These are phyloP conservation scores for Propsilocerus akamusi DNA, from an alignment of 1,140 invertebrate genomes.

Conservation along the genomic window DNA sequence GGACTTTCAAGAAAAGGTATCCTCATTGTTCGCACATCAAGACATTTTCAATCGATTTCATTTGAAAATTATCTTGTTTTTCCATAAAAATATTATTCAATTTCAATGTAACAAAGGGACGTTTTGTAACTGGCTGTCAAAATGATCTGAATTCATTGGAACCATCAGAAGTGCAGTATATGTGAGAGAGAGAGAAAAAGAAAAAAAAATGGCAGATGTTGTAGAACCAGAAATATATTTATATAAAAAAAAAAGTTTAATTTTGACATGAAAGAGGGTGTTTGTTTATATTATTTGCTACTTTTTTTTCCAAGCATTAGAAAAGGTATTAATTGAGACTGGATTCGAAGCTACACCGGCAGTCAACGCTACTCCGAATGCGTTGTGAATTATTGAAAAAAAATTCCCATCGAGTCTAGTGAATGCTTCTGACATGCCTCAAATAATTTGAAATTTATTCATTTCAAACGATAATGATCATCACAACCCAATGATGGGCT, in stretches of 20 bases:
- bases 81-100: not conserved
- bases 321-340: not conserved
- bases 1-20: not conserved
- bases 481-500: not conserved
- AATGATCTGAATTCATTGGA: no score
- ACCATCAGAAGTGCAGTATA: not conserved
- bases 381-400: not conserved
- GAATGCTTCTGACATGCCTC: not conserved
- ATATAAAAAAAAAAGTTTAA: not conserved
- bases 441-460: not conserved
- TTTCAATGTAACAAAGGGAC: no score
- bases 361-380: not conserved
- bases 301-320: not conserved
- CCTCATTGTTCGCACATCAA: no score
- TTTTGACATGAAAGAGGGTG: constrained; percentile 1
- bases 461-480: not conserved
- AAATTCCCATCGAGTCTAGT: not conserved
- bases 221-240: not conserved
- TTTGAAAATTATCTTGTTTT: not conserved
- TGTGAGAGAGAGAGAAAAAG: no score
- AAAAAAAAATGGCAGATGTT: constrained; percentile 4
- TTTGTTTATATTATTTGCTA: constrained; percentile 4
- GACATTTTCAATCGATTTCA: not conserved
- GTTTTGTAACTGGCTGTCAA: no score
- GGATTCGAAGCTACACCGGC: not conserved